A percentile compares a stretch with the other conserved stretches of the same genome.
Evolutionary conservation across 2,797 vertebrate genomes (phyloP).

Genomic region (Bovichtus diacanthus): DNA sequence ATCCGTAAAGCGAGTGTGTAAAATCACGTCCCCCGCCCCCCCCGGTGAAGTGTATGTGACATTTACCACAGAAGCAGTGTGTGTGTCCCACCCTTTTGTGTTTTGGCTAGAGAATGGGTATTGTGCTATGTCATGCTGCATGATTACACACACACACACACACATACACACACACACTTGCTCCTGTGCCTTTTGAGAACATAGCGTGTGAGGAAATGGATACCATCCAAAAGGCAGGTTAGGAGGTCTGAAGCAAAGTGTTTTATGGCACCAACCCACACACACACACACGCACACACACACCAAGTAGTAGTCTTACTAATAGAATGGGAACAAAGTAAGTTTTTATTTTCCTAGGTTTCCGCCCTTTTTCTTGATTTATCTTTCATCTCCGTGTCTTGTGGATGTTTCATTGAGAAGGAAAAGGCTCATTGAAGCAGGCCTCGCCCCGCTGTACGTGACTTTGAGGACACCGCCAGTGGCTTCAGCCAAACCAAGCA

Average conservation of each 20-base stretch:
- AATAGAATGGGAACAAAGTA: conserved; percentile 40
- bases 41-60: conserved; percentile 36
- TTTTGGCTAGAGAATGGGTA: conserved; percentile 74
- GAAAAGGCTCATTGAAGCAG: conserved; percentile 42
- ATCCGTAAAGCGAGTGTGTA: conserved; percentile 43
- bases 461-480: conserved; percentile 42
- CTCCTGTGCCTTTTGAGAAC: conserved; percentile 37
- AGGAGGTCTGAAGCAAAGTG: conserved; percentile 34
- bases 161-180: not conserved
- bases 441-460: conserved; percentile 66
- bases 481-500: conserved; percentile 54
- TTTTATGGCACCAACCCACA: conserved; percentile 4
- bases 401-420: conserved; percentile 61
- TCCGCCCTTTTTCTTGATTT: conserved; percentile 57
- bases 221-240: conserved; percentile 58
- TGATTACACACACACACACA: conserved; percentile 28
- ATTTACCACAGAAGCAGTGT: conserved; percentile 51
- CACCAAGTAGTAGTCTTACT: not conserved
- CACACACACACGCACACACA: not conserved
- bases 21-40: conserved; percentile 75
- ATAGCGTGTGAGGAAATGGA: conserved; percentile 60
- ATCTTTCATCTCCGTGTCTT: conserved; percentile 60
- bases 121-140: conserved; percentile 64
- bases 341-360: conserved; percentile 46
- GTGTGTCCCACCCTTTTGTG: conserved; percentile 74